These are phyloP conservation scores for Nemoura dubitans DNA, from an alignment of 2,888 invertebrate species.

Conservation along the genomic window DNA sequence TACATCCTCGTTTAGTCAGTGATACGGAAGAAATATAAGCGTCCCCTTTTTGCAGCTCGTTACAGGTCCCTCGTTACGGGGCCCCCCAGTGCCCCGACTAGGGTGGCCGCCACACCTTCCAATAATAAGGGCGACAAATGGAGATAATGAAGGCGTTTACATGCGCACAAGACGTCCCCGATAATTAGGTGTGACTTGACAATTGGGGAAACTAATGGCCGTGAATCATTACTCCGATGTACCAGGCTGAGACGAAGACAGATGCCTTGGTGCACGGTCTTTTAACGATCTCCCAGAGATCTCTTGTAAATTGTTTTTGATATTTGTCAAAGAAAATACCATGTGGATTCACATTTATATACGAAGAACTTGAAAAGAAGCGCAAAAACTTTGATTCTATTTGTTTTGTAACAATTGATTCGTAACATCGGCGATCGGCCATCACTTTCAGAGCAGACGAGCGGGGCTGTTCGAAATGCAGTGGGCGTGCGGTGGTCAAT, in stretches of 20 bases:
- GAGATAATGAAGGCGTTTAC: conserved; percentile 48
- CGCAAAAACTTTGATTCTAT: background rate
- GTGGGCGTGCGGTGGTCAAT: no score
- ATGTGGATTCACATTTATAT: background rate
- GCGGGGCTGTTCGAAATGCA: no score
- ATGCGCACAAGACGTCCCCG: conserved; percentile 43
- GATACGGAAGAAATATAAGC: conserved; percentile 45
- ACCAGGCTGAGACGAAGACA: background rate
- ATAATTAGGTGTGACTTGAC: conserved; percentile 10
- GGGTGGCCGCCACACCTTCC: background rate
- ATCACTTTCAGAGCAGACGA: no score
- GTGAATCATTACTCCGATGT: background rate
- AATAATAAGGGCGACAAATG: background rate
- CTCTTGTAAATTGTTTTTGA: background rate
- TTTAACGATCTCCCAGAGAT: background rate
- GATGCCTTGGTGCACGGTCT: background rate
- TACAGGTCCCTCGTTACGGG: conserved; percentile 17
- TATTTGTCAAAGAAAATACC: background rate
- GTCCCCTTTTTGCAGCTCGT: background rate
- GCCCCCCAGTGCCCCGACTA: background rate
- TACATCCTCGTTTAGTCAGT: conserved; percentile 46
- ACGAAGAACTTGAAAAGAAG: background rate
- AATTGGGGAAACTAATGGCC: conserved; percentile 8
- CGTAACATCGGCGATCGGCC: no score
- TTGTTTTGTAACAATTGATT: no score